A percentile compares a stretch with the other conserved stretches of the same genome.
These are phyloP conservation scores for Anolis sagrei DNA, from an alignment of 2,113 vertebrate genomes.

Conservation along the genomic window DNA sequence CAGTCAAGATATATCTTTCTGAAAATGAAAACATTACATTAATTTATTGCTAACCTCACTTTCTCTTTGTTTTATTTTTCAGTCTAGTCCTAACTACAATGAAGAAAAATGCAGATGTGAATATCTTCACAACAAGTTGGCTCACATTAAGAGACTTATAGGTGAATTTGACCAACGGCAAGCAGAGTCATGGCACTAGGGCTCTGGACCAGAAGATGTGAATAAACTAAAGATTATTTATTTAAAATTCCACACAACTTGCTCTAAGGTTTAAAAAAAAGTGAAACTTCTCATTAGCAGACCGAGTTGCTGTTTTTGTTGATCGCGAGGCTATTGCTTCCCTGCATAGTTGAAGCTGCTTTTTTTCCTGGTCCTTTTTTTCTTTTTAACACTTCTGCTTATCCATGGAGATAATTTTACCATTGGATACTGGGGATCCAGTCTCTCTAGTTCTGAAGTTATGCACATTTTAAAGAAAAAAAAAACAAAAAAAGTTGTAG, in stretches of 20 bases:
- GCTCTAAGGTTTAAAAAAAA: slow-evolving; percentile 61
- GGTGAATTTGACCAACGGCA: slow-evolving; percentile 85
- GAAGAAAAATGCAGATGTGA: slow-evolving; percentile 87
- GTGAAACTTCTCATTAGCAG: slow-evolving; percentile 70
- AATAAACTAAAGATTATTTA: slow-evolving; percentile 75
- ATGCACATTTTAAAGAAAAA: slow-evolving; percentile 63
- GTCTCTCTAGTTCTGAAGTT: slow-evolving; percentile 53
- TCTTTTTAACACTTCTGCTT: slow-evolving; percentile 62
- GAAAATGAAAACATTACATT: neutral
- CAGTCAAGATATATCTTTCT: neutral
- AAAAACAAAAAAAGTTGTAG: slow-evolving; percentile 50
- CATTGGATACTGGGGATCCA: slow-evolving; percentile 48
- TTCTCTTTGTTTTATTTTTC: slow-evolving; percentile 44
- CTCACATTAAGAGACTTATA: slow-evolving; percentile 90
- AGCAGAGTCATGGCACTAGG: slow-evolving; percentile 78
- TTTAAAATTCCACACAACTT: slow-evolving; percentile 74
- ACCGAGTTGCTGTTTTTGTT: slow-evolving; percentile 62
- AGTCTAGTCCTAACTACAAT: slow-evolving; percentile 87
- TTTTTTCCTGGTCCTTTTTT: slow-evolving; percentile 64
- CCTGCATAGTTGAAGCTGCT: slow-evolving; percentile 69
- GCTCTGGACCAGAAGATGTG: slow-evolving; percentile 60
- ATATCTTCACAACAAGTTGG: slow-evolving; percentile 92
- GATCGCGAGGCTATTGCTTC: slow-evolving; percentile 55
- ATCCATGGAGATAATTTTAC: slow-evolving; percentile 64
- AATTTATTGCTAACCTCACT: slow-evolving; percentile 11